phyloP scores from a whole-genome alignment of 2,888 invertebrate species.

The Mantis religiosa region DNA sequence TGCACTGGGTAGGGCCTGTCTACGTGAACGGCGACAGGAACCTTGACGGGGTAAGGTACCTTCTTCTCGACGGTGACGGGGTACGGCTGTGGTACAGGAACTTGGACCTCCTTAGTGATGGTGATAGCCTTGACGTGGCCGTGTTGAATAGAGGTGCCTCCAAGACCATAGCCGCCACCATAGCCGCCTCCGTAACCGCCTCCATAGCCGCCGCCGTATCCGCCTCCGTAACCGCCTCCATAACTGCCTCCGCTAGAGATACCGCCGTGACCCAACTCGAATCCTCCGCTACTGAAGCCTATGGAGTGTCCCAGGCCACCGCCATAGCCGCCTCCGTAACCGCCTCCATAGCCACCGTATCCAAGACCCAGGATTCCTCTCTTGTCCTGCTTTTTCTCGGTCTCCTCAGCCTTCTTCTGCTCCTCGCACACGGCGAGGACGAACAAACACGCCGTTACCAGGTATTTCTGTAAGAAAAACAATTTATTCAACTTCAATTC shows the following conservation, averaged over 20 bases:
- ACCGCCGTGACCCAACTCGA: neutral
- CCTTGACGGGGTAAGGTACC: conserved; percentile 40
- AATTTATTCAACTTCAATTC: neutral
- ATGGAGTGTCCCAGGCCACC: neutral
- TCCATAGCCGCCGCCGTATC: neutral
- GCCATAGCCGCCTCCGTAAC: conserved; percentile 1
- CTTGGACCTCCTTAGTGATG: conserved; percentile 28
- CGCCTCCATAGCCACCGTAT: neutral
- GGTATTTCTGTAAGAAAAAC: neutral
- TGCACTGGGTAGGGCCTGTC: conserved; percentile 42
- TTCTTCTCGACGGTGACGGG: conserved; percentile 41
- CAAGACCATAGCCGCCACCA: neutral
- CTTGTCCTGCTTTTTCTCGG: conserved; percentile 23
- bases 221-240: neutral
- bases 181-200: neutral
- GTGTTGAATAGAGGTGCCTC: conserved; percentile 5
- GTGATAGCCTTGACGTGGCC: conserved; percentile 25
- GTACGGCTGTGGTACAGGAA: conserved; percentile 41
- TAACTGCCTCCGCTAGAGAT: neutral
- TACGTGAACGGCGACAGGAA: conserved; percentile 51
- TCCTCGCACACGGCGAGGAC: neutral
- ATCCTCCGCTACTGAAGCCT: neutral
- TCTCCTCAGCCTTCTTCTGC: neutral
- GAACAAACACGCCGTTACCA: neutral
- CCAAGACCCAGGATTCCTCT: conserved; percentile 18